Percentiles rank a stretch among this genome's conserved stretches.
Conservation (phyloP, 2,113 vertebrate species). For the Crotalus helleri region DNA sequence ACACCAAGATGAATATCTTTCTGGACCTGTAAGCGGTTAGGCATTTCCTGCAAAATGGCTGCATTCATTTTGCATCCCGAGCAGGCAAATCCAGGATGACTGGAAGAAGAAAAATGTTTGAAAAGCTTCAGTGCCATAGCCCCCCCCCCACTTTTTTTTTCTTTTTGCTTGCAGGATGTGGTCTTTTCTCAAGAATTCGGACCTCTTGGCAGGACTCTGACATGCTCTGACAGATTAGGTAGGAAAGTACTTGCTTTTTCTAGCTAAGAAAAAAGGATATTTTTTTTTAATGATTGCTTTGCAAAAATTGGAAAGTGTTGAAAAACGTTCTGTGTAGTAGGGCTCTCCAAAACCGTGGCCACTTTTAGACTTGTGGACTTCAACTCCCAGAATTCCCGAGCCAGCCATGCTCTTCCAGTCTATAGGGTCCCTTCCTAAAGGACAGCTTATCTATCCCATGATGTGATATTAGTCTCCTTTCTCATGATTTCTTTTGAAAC, state of each 20-base stretch:
- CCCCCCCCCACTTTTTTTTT: too few species aligned
- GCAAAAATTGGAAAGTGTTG: neutral
- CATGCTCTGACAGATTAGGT: neutral
- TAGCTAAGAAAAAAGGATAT: neutral
- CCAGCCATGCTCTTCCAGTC: too few species aligned
- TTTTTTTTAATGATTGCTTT: neutral
- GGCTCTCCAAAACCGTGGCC: too few species aligned
- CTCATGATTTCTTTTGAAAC: too few species aligned
- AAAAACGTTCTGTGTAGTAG: too few species aligned
- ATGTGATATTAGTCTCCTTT: too few species aligned
- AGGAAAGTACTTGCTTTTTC: neutral
- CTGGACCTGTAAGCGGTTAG: slow-evolving; percentile 54
- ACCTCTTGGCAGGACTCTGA: neutral
- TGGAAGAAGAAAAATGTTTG: neutral
- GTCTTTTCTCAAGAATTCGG: neutral
- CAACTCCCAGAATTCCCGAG: too few species aligned
- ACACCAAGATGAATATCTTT: slow-evolving; percentile 46
- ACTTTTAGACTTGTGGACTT: too few species aligned
- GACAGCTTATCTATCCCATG: too few species aligned
- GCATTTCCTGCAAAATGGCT: slow-evolving; percentile 58
- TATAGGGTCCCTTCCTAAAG: too few species aligned
- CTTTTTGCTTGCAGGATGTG: neutral
- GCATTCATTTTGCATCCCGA: slow-evolving; percentile 38
- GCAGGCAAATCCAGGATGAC: slow-evolving; percentile 36
- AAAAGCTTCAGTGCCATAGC: neutral